Percentiles rank a stretch among this genome's conserved stretches.
Conservation (phyloP, 2,113 vertebrate genomes). For the Istiophorus platypterus region DNA sequence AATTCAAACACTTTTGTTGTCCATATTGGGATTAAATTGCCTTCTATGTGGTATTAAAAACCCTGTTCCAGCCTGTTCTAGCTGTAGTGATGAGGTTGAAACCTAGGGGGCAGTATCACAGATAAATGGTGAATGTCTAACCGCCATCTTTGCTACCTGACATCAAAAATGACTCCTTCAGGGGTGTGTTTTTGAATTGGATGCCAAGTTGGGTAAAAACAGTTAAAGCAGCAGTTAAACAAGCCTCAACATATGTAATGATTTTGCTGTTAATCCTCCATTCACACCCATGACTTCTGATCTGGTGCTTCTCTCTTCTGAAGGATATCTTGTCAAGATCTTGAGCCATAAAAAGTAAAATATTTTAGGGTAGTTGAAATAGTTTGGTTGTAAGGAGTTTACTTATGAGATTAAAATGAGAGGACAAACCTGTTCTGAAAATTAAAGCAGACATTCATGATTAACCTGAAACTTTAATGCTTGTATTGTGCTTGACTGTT, state of each 20-base stretch:
- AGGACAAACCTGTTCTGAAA: constrained; percentile 1
- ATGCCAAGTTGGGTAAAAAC: background rate
- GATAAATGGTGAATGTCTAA: no score
- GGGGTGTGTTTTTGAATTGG: background rate
- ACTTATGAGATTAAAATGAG: constrained; percentile 1
- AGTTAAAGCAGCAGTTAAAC: background rate
- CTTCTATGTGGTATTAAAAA: no score
- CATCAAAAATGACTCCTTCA: no score
- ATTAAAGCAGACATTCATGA: background rate
- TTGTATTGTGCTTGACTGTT: background rate
- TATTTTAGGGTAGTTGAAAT: background rate
- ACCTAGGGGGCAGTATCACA: no score
- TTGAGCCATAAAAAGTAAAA: background rate
- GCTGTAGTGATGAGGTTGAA: no score
- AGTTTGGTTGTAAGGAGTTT: background rate
- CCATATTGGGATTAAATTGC: no score
- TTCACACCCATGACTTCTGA: background rate
- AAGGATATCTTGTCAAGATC: background rate
- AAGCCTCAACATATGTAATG: background rate
- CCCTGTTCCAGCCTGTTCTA: no score
- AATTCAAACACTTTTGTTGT: no score
- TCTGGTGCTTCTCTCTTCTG: background rate
- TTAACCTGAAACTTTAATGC: background rate
- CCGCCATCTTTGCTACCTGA: no score
- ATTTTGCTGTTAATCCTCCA: background rate